Percentiles rank a stretch among this genome's conserved stretches.
Conservation (phyloP, 1,140 invertebrate genomes). For the Drosophila littoralis region DNA sequence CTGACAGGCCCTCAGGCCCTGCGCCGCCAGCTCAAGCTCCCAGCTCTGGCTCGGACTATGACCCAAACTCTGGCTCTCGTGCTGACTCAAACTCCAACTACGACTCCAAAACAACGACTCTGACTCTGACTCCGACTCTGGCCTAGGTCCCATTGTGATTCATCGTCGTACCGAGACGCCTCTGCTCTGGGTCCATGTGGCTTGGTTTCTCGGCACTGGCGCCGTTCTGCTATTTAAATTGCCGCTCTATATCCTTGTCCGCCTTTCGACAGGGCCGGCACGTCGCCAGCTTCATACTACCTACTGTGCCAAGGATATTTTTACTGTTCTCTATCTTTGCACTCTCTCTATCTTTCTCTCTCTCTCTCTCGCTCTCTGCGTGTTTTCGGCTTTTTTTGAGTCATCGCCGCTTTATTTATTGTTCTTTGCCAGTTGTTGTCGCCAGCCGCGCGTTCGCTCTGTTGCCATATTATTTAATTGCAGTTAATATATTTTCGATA, state of each 20-base stretch:
- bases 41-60: not conserved
- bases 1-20: not conserved
- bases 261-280: constrained; percentile 46
- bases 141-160: constrained; percentile 36
- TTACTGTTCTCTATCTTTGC: constrained; percentile 12
- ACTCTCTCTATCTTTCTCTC: constrained; percentile 6
- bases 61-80: constrained; percentile 1
- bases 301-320: constrained; percentile 17
- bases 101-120: not conserved
- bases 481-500: constrained; percentile 69
- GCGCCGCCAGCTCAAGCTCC: not conserved
- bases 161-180: constrained; percentile 22
- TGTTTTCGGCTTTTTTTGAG: constrained; percentile 57
- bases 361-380: constrained; percentile 12
- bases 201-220: constrained; percentile 61
- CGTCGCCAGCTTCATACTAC: constrained; percentile 69
- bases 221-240: constrained; percentile 74
- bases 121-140: constrained; percentile 12
- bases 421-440: constrained; percentile 38
- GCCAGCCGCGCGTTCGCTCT: constrained; percentile 23
- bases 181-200: constrained; percentile 40
- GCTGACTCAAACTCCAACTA: constrained; percentile 21
- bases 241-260: constrained; percentile 70
- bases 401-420: constrained; percentile 71
- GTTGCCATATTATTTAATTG: constrained; percentile 59